Base-by-base conservation (phyloP, 2,797 vertebrate genomes). In the Chaetophractus vellerosus region DNA sequence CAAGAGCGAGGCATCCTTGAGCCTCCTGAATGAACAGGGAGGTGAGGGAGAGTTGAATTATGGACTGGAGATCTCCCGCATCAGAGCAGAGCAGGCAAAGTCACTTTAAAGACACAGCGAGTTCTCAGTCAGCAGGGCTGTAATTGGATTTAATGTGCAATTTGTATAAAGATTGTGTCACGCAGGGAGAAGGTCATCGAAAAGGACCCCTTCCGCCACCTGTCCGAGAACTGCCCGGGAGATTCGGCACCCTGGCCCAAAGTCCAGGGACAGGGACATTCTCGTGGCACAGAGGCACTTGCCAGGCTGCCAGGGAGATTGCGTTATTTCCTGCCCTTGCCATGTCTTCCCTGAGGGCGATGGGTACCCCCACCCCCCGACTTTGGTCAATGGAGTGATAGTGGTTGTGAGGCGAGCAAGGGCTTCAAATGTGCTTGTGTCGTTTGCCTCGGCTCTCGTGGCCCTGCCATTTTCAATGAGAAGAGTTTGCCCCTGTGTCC, bases 131-230 rank as follows among this genome's bases (percentile, higher is more conserved):
- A 96, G 95, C 96, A 95, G 80, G 94, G 45, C 90, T 85, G 10
- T 97, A 96, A 96, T 93, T 97, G 95, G 90, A 96, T 97, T 97
- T 93, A 84, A 94, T 78, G 91, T 72, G 1, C 48, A 84, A 94
- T 89, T 74, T 93, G 72, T 4, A 85, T 79, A 81, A 88, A 80
- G 93, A 64, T 15, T 11, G 21, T 33, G n/a, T 61, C 0, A 23
- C 31, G 69, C n/a, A 23, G 83, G 82, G 71, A 81, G 90, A 81
- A 85, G 84, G 90, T 66, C 81, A 55, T 2, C 11, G 84, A 33
- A 78, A 28, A 55, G 90, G 80, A 31, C 45, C 63, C 21, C 28
- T 36, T 36, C 66, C 41, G 15, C 41, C 31, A 28, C 28, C 26
- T 0, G 1, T 41, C 59, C 79, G 9, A 1, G 71, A 50, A 31